Conservation (phyloP, 2,888 invertebrate genomes). For the Calliscelio sp. region DNA sequence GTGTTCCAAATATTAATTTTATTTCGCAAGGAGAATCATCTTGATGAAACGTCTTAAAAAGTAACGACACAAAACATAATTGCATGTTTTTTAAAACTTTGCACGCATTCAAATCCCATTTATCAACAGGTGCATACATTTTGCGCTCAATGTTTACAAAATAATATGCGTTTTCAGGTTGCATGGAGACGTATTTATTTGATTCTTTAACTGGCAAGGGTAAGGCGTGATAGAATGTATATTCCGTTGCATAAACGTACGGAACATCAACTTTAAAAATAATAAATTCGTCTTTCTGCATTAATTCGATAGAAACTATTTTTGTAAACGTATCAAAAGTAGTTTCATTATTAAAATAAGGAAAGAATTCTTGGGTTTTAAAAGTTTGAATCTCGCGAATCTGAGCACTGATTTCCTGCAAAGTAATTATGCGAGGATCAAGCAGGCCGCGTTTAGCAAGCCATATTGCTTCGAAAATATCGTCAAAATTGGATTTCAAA, state of each 20-base stretch:
- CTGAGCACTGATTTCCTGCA: background rate
- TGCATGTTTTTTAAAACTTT: background rate
- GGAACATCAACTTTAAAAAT: slow-evolving; percentile 7
- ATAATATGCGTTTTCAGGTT: background rate
- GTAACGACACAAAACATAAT: background rate
- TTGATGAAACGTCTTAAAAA: background rate
- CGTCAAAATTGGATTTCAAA: background rate
- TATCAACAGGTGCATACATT: background rate
- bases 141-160: background rate
- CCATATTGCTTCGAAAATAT: background rate
- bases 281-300: background rate
- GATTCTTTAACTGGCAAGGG: background rate
- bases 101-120: background rate
- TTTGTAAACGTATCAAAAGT: slow-evolving; percentile 6
- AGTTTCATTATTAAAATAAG: background rate
- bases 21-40: slow-evolving; percentile 1
- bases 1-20: background rate
- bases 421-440: background rate
- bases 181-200: background rate
- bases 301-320: background rate
- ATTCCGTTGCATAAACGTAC: background rate
- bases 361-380: background rate
- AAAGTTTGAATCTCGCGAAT: background rate
- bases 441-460: slow-evolving; percentile 1
- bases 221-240: background rate